phyloP scores from a whole-genome alignment of 92 coral and sea anemone species.

The Micromussa lordhowensis region DNA sequence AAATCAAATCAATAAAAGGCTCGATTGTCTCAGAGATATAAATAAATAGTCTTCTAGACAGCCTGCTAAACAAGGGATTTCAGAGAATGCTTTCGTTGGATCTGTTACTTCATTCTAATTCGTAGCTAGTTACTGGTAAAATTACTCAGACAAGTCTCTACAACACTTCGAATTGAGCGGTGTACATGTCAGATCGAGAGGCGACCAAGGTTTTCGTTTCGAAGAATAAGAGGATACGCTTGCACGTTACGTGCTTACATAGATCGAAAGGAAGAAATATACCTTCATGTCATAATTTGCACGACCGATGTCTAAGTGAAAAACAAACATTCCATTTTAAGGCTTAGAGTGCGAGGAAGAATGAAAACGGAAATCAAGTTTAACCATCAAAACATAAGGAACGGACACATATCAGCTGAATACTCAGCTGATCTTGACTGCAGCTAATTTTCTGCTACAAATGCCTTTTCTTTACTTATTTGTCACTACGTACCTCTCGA shows the following conservation, averaged over 20 bases:
- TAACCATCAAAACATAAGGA: conserved; percentile 16
- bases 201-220: neutral
- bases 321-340: conserved; percentile 46
- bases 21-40: neutral
- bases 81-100: neutral
- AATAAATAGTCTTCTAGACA: neutral
- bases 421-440: neutral
- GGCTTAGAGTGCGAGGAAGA: neutral
- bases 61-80: conserved; percentile 1
- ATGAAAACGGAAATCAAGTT: conserved; percentile 15
- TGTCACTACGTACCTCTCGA: conserved; percentile 22
- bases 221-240: neutral
- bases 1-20: neutral
- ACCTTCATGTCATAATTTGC: neutral
- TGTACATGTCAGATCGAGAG: neutral
- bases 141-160: neutral
- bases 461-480: neutral
- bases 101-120: neutral
- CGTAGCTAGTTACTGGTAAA: neutral
- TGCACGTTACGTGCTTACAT: neutral
- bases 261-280: neutral
- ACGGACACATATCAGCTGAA: conserved; percentile 27
- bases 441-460: neutral
- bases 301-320: conserved; percentile 7
- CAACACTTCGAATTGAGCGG: neutral